Evolutionary conservation across 2,797 vertebrate species (phyloP).

Genomic region (Setipinna tenuifilis): DNA sequence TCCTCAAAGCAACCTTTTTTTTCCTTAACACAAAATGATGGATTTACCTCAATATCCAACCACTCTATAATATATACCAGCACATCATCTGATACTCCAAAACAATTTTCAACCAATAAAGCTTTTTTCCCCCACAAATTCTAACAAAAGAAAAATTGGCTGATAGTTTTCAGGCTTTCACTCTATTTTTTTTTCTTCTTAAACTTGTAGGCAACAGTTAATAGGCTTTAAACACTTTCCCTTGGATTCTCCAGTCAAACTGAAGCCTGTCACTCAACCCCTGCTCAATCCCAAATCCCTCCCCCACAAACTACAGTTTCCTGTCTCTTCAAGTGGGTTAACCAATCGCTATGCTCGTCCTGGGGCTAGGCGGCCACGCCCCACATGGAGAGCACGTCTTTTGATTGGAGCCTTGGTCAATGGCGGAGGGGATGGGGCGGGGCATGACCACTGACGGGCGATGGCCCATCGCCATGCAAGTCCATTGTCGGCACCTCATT

Average conservation of each 20-base stretch:
- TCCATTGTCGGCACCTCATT: conserved; percentile 42
- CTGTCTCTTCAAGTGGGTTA: conserved; percentile 34
- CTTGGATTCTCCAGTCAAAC: conserved; percentile 36
- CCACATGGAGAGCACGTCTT: conserved; percentile 57
- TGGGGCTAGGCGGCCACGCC: conserved; percentile 28
- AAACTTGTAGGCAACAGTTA: conserved; percentile 27
- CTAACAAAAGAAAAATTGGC: conserved; percentile 32
- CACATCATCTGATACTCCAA: conserved; percentile 47
- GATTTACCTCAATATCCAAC: conserved; percentile 48
- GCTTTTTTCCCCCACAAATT: conserved; percentile 45
- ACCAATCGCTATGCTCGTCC: conserved; percentile 42
- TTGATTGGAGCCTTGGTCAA: conserved; percentile 44
- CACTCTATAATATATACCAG: conserved; percentile 30
- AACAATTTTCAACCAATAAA: conserved; percentile 47
- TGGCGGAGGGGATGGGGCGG: conserved; percentile 36
- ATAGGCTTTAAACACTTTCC: conserved; percentile 28
- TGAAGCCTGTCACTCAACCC: conserved; percentile 33
- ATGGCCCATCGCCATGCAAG: conserved; percentile 39
- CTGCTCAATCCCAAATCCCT: conserved; percentile 14
- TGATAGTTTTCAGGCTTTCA: conserved; percentile 37
- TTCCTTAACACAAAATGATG: conserved; percentile 35
- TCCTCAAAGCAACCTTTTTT: conserved; percentile 49
- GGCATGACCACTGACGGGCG: conserved; percentile 29
- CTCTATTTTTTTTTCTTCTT: conserved; percentile 18
- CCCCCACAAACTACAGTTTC: conserved; percentile 36